Evolutionary conservation across 2,888 invertebrate species (phyloP).

Genomic region (Heliconius cydno): DNA sequence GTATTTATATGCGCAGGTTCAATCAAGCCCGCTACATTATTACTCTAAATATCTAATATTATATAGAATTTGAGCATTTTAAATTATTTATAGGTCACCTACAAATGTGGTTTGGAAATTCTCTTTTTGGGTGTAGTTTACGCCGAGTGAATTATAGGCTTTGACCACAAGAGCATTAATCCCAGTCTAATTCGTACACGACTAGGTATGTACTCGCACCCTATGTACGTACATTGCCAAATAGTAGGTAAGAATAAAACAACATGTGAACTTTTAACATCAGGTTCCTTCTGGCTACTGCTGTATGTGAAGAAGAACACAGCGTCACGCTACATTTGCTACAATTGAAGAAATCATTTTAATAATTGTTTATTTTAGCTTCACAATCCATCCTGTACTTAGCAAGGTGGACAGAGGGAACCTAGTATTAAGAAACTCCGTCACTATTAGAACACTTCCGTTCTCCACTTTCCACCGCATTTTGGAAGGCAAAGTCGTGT

Average conservation of each 20-base stretch:
- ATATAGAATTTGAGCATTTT: not conserved
- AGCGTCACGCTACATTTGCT: no score
- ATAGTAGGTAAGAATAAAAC: not conserved
- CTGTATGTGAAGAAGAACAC: no score
- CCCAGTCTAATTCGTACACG: not conserved
- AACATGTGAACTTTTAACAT: no score
- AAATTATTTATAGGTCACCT: conserved; percentile 3
- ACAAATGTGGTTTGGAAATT: not conserved
- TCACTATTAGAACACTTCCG: not conserved
- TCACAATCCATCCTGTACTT: not conserved
- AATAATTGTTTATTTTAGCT: not conserved
- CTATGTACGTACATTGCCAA: not conserved
- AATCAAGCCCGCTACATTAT: no score
- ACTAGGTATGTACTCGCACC: not conserved
- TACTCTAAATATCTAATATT: no score
- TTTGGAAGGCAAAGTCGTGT: not conserved
- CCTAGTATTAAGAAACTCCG: not conserved
- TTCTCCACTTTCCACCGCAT: not conserved
- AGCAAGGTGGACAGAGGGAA: not conserved
- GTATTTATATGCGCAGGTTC: no score
- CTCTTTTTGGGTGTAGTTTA: not conserved
- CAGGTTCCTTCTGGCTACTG: no score
- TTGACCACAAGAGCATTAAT: conserved; percentile 5
- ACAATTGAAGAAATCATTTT: no score
- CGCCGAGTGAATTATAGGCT: conserved; percentile 9